These are phyloP conservation scores for Zaprionus taronus DNA, from an alignment of 1,140 invertebrate species.

Conservation along the genomic window DNA sequence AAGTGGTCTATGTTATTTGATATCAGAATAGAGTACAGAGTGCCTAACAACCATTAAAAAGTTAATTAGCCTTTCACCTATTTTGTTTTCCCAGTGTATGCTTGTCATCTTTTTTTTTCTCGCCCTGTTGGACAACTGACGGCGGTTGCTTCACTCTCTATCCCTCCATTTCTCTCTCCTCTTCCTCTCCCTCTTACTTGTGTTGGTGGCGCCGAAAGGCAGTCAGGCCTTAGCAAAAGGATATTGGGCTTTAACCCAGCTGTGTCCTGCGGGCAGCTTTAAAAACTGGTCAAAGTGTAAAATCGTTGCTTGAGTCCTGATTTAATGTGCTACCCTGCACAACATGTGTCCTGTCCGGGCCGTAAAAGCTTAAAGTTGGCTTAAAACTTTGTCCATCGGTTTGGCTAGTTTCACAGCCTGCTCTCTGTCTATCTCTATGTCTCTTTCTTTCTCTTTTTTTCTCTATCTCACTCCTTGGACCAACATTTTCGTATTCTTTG, in stretches of 20 bases:
- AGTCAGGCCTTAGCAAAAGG: constrained; percentile 54
- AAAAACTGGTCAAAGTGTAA: constrained; percentile 63
- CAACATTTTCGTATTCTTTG: neutral
- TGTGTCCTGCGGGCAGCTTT: constrained; percentile 51
- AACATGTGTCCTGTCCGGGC: constrained; percentile 44
- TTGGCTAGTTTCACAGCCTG: neutral
- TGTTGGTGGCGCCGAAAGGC: constrained; percentile 31
- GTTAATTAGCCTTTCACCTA: neutral
- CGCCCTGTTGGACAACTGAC: constrained; percentile 70
- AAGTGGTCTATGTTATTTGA: no score
- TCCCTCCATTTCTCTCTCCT: neutral
- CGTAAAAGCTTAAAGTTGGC: constrained; percentile 75
- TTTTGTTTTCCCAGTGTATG: neutral
- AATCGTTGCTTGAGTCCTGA: constrained; percentile 57
- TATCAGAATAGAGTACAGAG: neutral
- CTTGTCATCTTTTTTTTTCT: constrained; percentile 55
- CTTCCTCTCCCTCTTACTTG: neutral
- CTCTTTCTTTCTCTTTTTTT: neutral
- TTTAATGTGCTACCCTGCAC: constrained; percentile 47
- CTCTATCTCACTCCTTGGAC: neutral
- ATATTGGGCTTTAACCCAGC: constrained; percentile 71
- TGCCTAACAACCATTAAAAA: neutral
- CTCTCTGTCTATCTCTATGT: neutral
- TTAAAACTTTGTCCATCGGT: constrained; percentile 60
- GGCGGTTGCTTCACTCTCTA: constrained; percentile 48